Conservation (phyloP, 2,113 vertebrate species). For the Platichthys stellatus region DNA sequence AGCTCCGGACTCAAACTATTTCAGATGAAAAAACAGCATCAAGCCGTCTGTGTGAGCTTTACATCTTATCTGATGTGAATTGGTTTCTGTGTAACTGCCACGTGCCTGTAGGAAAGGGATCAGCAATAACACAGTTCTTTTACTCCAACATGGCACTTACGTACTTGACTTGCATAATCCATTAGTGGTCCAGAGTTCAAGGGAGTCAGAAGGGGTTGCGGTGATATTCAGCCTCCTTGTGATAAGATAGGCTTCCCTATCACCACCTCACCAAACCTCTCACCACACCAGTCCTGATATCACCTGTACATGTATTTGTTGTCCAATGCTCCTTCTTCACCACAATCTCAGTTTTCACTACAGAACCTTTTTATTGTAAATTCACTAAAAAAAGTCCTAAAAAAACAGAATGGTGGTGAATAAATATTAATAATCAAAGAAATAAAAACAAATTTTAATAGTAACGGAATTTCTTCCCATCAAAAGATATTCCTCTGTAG, state of each 20-base stretch:
- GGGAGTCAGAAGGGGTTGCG: background rate
- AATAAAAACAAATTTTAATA: too few species aligned
- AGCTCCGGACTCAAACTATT: background rate
- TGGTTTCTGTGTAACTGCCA: background rate
- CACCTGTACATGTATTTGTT: background rate
- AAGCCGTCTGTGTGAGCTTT: background rate
- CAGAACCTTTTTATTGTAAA: too few species aligned
- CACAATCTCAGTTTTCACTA: too few species aligned
- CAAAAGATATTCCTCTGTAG: too few species aligned
- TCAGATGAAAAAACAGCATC: background rate
- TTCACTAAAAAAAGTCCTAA: background rate
- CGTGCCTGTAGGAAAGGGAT: background rate
- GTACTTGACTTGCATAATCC: conserved; percentile 6
- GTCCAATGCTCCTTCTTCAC: too few species aligned
- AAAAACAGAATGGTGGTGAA: too few species aligned
- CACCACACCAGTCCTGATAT: background rate
- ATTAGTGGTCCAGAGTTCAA: conserved; percentile 55
- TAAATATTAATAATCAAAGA: too few species aligned
- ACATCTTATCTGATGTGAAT: conserved; percentile 19
- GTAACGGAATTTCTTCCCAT: too few species aligned
- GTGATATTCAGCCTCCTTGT: background rate
- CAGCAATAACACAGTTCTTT: background rate
- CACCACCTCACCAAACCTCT: background rate
- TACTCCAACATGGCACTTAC: background rate
- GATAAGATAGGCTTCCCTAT: background rate